Percentiles rank a stretch among this genome's conserved stretches.
These are phyloP conservation scores for Esox niger DNA, from an alignment of 2,113 vertebrate species.

Conservation along the genomic window DNA sequence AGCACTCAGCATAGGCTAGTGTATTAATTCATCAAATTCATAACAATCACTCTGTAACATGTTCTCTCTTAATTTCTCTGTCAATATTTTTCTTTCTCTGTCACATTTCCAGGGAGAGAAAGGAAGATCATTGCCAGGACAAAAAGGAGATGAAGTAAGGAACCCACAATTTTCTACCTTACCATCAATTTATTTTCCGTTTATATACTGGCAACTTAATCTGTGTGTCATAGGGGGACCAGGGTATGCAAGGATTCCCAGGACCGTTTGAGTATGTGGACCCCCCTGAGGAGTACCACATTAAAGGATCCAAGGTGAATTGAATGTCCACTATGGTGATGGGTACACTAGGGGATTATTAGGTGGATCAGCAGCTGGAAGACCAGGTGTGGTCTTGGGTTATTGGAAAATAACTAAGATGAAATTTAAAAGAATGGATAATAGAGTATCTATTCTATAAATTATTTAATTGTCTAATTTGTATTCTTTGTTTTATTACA, in stretches of 20 bases:
- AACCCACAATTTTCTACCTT: not conserved
- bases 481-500: constrained; percentile 30
- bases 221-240: constrained; percentile 52
- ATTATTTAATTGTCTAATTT: not conserved
- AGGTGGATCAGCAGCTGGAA: no score
- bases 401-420: no score
- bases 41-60: not conserved
- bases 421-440: no score
- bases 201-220: not conserved
- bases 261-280: constrained; percentile 67
- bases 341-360: no score
- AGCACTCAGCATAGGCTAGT: no score
- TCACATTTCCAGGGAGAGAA: constrained; percentile 63
- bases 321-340: not conserved
- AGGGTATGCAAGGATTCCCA: constrained; percentile 62
- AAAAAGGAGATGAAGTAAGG: constrained; percentile 68
- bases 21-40: not conserved
- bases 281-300: constrained; percentile 62
- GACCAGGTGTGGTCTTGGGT: no score
- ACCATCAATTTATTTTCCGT: no score
- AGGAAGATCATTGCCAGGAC: constrained; percentile 61
- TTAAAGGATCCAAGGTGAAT: constrained; percentile 69
- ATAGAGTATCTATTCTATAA: not conserved
- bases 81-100: not conserved
- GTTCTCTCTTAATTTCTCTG: not conserved